Conservation (phyloP, 2,888 invertebrate species). For the Pterostichus madidus region DNA sequence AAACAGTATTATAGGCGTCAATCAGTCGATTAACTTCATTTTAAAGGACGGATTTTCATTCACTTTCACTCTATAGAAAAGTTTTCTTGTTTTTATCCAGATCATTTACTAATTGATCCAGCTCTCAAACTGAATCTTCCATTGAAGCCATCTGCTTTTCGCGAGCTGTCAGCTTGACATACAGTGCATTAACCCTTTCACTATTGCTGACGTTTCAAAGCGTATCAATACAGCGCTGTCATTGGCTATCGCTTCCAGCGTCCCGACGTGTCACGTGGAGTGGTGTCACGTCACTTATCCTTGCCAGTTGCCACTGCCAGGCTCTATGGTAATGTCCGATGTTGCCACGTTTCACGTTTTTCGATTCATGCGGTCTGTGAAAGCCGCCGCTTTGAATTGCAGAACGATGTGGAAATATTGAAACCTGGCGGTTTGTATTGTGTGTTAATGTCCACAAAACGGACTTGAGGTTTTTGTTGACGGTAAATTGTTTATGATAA, state of each 20-base stretch:
- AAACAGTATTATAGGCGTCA: neutral
- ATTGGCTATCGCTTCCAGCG: constrained; percentile 6
- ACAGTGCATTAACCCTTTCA: constrained; percentile 37
- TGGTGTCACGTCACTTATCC: constrained; percentile 13
- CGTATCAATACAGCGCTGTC: constrained; percentile 37
- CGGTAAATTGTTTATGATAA: constrained; percentile 4
- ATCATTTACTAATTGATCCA: constrained; percentile 34
- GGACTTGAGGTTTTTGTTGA: neutral
- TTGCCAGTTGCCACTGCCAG: no score
- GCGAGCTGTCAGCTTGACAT: constrained; percentile 21
- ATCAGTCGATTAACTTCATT: constrained; percentile 22
- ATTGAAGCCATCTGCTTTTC: neutral
- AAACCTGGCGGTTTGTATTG: constrained; percentile 3
- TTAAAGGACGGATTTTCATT: neutral
- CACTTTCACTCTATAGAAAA: constrained; percentile 8
- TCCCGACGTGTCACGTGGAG: neutral
- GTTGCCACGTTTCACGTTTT: constrained; percentile 22
- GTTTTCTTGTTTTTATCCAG: constrained; percentile 26
- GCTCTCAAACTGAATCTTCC: constrained; percentile 20
- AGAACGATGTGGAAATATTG: constrained; percentile 15
- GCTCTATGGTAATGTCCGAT: constrained; percentile 42
- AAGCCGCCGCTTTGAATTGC: constrained; percentile 35
- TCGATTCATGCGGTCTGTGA: constrained; percentile 24
- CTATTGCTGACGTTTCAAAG: constrained; percentile 36
- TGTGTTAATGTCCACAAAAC: constrained; percentile 4